A percentile compares a stretch with the other conserved stretches of the same genome.
Evolutionary conservation across 2,888 invertebrate species (phyloP).

Genomic region (Crepidodera aurea): DNA sequence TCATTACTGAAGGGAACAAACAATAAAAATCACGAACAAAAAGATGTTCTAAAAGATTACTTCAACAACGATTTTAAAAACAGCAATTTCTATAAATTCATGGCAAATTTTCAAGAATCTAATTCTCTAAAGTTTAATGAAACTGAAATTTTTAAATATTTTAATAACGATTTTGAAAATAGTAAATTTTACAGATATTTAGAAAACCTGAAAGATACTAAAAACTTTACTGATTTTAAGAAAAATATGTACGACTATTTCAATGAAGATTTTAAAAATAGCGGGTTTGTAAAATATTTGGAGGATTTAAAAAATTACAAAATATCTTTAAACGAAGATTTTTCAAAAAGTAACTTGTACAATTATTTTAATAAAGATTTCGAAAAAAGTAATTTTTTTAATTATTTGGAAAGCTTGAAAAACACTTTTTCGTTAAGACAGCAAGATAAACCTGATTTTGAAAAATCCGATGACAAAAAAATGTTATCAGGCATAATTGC

Average conservation of each 20-base stretch:
- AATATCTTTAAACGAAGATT: neutral
- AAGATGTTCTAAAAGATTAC: conserved; percentile 1
- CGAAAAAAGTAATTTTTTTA: conserved; percentile 7
- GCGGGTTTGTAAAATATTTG: conserved; percentile 8
- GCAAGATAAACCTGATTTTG: neutral
- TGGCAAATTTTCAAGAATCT: conserved; percentile 18
- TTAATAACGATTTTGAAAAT: conserved; percentile 27
- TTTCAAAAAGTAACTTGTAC: conserved; percentile 21
- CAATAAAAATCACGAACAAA: neutral
- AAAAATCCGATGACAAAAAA: neutral
- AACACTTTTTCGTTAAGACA: neutral
- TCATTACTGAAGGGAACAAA: neutral
- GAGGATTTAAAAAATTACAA: conserved; percentile 12
- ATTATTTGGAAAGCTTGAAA: conserved; percentile 5
- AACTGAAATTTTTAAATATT: conserved; percentile 17
- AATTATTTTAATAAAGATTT: conserved; percentile 26
- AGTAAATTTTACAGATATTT: conserved; percentile 27
- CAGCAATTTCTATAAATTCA: conserved; percentile 32
- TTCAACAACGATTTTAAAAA: conserved; percentile 27
- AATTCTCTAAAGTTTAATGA: conserved; percentile 13
- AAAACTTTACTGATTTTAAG: conserved; percentile 16
- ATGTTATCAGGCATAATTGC: neutral
- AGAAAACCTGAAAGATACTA: conserved; percentile 9
- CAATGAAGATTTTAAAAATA: conserved; percentile 16
- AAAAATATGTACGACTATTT: conserved; percentile 19